phyloP scores from a whole-genome alignment of 2,797 vertebrate species.

The Eutrigla gurnardus region DNA sequence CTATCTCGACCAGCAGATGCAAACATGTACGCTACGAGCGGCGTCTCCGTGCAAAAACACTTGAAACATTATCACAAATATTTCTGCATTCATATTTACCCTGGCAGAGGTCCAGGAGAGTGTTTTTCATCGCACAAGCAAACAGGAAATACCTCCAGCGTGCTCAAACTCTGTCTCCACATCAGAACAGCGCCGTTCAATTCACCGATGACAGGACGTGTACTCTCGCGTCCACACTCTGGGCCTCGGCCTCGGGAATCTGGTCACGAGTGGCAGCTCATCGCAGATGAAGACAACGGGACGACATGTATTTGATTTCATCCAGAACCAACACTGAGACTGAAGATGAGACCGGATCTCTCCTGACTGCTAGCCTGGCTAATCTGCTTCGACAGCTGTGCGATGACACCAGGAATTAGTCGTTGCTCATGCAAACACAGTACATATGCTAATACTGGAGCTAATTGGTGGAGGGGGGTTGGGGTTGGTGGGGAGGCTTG shows the following conservation, averaged over 20 bases:
- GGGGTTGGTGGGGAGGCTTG: constrained; percentile 32
- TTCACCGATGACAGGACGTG: constrained; percentile 12
- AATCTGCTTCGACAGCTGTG: constrained; percentile 80
- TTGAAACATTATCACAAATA: constrained; percentile 48
- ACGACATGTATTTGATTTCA: constrained; percentile 23
- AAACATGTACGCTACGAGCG: constrained; percentile 14
- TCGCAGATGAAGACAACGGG: constrained; percentile 15
- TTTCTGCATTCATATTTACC: constrained; percentile 52
- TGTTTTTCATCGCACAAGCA: constrained; percentile 24
- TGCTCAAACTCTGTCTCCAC: constrained; percentile 36
- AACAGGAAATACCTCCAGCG: constrained; percentile 54
- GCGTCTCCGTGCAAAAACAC: constrained; percentile 5
- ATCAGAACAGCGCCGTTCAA: not conserved
- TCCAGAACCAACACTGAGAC: constrained; percentile 43
- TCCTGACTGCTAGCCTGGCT: constrained; percentile 61
- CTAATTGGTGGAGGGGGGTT: constrained; percentile 67
- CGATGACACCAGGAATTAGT: constrained; percentile 77
- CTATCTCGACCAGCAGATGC: not conserved
- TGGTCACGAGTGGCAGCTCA: constrained; percentile 11
- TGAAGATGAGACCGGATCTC: constrained; percentile 51
- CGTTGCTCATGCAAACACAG: constrained; percentile 77
- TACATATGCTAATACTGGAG: constrained; percentile 76
- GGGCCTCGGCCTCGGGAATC: not conserved
- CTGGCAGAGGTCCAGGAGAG: constrained; percentile 31
- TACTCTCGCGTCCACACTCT: constrained; percentile 7